Base-by-base conservation (phyloP, 53 echinoderm and acorn worm species). In the Astropecten irregularis region DNA sequence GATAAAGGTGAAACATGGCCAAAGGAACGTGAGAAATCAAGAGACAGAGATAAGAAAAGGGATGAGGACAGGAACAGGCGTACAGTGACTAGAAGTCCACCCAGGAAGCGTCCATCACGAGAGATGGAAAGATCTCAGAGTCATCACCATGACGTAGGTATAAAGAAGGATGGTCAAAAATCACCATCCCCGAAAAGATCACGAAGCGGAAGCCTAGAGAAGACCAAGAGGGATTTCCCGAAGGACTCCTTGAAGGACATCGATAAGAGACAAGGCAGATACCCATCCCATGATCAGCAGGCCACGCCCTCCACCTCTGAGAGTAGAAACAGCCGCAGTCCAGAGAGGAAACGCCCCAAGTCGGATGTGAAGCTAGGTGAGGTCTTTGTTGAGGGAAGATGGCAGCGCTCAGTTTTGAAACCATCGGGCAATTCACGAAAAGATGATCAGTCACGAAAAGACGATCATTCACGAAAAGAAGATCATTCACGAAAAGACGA, bases 341-440 rank as follows among this genome's bases (percentile, higher is more conserved):
- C 62, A 0, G 79, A 79, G 61, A 79, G 62, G 49, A 79, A 79
- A 18, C 60, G 48, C 47, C 56, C 38, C 38, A 79, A 32, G 57
- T 10, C 46, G 2, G 79, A 79, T 2, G 7, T 3, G 1, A 62
- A 79, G 44, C 18, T 27, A 8, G 79, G 46, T 13, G 68, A 79
- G 20, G 36, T 44, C 1, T 79, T 79, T 49, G 42, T 59, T 18
- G 62, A 79, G 9, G 79, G 79, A 9, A 40, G 79, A 19, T 79
- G 79, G 79, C 79, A 79, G 63, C 42, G 30, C 9, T 34, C 71
- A 26, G 13, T 27, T 40, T 0, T 27, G 26, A 28, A 11, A 46
- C 35, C 0, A 62, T 9, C 16, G 16, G 18, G 33, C 16, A 62
- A 15, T 18, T 13, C 4, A 62, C 9, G 34, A 28, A 62, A 62